A percentile compares a stretch with the other conserved stretches of the same genome.
Conservation (phyloP, 2,113 vertebrate species). For the Otis tarda region DNA sequence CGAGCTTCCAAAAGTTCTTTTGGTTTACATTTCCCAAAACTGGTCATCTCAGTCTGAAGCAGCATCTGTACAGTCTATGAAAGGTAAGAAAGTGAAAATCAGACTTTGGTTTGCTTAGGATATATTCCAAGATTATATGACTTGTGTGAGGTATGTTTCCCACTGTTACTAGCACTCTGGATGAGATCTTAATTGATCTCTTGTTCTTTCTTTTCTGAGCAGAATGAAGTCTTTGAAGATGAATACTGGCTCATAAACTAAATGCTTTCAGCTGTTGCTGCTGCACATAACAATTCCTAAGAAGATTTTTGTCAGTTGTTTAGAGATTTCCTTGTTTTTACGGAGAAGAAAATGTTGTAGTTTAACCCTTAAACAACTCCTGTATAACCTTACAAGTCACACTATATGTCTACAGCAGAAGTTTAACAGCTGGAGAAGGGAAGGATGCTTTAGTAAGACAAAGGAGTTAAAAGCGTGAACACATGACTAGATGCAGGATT, state of each 20-base stretch:
- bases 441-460: not conserved
- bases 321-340: slow-evolving; percentile 45
- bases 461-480: not conserved
- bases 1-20: not conserved
- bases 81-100: slow-evolving; percentile 61
- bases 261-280: slow-evolving; percentile 66
- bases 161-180: slow-evolving; percentile 22
- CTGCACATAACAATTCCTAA: slow-evolving; percentile 50
- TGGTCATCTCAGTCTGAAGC: not conserved
- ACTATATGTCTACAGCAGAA: not conserved
- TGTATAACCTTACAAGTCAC: not conserved
- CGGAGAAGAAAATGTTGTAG: not conserved
- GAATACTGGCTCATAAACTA: slow-evolving; percentile 65
- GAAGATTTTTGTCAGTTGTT: slow-evolving; percentile 56
- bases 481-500: not conserved
- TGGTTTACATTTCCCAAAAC: not conserved
- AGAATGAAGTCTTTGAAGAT: slow-evolving; percentile 62
- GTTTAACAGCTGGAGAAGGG: not conserved
- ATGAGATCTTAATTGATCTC: slow-evolving; percentile 66
- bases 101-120: slow-evolving; percentile 35
- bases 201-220: slow-evolving; percentile 64
- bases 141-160: slow-evolving; percentile 57
- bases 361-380: slow-evolving; percentile 49
- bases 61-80: not conserved
- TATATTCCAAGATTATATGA: slow-evolving; percentile 36